Evolutionary conservation across 2,888 invertebrate species (phyloP).

Genomic region (Melanargia galathea): DNA sequence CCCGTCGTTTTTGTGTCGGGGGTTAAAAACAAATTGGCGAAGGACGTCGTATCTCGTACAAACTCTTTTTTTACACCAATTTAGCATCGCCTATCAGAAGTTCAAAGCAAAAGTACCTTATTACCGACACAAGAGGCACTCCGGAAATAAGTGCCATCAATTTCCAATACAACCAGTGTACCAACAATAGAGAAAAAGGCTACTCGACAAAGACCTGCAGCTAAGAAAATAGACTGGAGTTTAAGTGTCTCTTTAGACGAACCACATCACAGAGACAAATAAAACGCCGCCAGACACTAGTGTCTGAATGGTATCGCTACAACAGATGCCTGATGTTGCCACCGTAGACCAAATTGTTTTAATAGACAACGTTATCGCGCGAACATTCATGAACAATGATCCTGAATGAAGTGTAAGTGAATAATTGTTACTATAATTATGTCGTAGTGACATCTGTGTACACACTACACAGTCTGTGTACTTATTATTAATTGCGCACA

Average conservation of each 20-base stretch:
- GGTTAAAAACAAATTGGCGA: too few species aligned
- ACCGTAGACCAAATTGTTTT: too few species aligned
- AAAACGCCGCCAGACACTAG: background rate
- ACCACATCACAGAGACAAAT: background rate
- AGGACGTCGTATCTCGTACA: background rate
- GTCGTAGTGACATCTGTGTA: too few species aligned
- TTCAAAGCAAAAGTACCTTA: constrained; percentile 16
- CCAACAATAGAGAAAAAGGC: constrained; percentile 17
- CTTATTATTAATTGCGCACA: too few species aligned
- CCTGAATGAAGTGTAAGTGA: too few species aligned
- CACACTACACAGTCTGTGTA: too few species aligned
- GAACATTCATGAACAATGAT: too few species aligned
- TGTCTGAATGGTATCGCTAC: background rate
- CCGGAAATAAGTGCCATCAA: constrained; percentile 24
- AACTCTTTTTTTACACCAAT: constrained; percentile 5
- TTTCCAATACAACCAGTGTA: constrained; percentile 17
- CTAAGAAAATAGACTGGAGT: constrained; percentile 17
- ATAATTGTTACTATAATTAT: too few species aligned
- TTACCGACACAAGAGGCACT: constrained; percentile 2
- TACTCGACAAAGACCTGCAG: constrained; percentile 21
- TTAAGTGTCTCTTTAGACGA: constrained; percentile 1
- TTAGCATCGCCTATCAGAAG: background rate
- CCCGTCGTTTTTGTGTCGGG: too few species aligned
- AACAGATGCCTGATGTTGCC: too few species aligned
- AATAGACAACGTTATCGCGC: too few species aligned